These are phyloP conservation scores for Hephaestus fuliginosus DNA, from an alignment of 2,797 vertebrate species.

Conservation along the genomic window DNA sequence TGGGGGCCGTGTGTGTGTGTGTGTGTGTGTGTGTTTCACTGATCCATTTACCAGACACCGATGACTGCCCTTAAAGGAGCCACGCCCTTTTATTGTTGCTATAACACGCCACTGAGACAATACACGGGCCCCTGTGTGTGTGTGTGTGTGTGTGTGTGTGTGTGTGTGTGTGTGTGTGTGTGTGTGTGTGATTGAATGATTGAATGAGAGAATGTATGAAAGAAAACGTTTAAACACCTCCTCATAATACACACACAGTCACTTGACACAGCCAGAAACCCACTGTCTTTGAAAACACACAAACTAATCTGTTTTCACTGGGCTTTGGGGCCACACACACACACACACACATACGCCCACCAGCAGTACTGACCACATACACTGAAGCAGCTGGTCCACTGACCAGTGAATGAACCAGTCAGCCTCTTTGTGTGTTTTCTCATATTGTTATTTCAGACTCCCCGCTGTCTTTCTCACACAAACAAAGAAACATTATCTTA, in stretches of 20 bases:
- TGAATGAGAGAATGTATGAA: background rate
- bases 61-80: conserved; percentile 78
- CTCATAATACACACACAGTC: background rate
- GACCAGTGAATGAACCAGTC: background rate
- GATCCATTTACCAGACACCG: conserved; percentile 72
- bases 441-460: background rate
- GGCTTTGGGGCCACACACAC: background rate
- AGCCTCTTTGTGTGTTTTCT: conserved; percentile 13
- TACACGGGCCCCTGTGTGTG: conserved; percentile 15
- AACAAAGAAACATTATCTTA: background rate
- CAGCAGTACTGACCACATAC: background rate
- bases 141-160: background rate
- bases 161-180: conserved; percentile 7
- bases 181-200: background rate
- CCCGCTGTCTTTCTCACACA: background rate
- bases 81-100: conserved; percentile 74
- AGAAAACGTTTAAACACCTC: background rate
- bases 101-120: conserved; percentile 25
- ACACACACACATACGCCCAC: background rate
- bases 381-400: conserved; percentile 13
- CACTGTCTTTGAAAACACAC: background rate
- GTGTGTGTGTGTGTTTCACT: conserved; percentile 44
- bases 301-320: background rate
- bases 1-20: conserved; percentile 12
- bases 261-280: too few species aligned